Base-by-base conservation (phyloP, 2,797 vertebrate species). In the Sebastes minor region DNA sequence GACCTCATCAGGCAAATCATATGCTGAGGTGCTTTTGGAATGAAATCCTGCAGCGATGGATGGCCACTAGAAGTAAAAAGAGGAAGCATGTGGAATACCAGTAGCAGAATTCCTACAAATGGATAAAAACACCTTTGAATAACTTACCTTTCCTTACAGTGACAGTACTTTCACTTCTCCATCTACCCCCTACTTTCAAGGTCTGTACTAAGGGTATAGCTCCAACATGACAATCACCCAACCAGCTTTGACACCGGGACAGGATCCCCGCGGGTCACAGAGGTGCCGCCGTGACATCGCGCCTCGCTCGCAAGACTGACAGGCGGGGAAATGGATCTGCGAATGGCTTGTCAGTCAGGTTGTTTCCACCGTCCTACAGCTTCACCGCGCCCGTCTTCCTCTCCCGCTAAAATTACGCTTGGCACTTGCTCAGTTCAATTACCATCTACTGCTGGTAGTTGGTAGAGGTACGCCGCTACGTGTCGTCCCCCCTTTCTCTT, bases 341-440 rank as follows among this genome's bases (percentile, higher is more conserved):
- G 38, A 76, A 81, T 27, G 56, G 74, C 14, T 80, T 85, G 83
- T 88, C 84, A 84, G 60, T 88, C 79, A 74, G 16, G 62, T 80
- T 76, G 28, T 57, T 73, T 30, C 56, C 53, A 33, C 72, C 53
- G 32, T 60, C 25, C 42, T 52, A 18, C 33, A 49, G 65, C 73
- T 20, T 71, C 72, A 75, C 76, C 33, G 13, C 46, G 42, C 88
- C 64, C 18, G 28, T 90, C 86, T 81, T 85, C 78, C 14, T 59
- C 53, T 65, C 57, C 2, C 0, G 10, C 64, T 57, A 55, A 76
- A 87, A 89, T 84, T 2, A 60, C 3, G 55, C 81, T 91, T 93
- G 90, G 78, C 89, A 88, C 83, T 89, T 90, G 89, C 80, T 92
- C 86, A 78, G 71, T 89, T 79, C 74, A 77, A 76, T 92, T 85